phyloP scores from a whole-genome alignment of 2,888 invertebrate genomes.

The Lymantria monacha region DNA sequence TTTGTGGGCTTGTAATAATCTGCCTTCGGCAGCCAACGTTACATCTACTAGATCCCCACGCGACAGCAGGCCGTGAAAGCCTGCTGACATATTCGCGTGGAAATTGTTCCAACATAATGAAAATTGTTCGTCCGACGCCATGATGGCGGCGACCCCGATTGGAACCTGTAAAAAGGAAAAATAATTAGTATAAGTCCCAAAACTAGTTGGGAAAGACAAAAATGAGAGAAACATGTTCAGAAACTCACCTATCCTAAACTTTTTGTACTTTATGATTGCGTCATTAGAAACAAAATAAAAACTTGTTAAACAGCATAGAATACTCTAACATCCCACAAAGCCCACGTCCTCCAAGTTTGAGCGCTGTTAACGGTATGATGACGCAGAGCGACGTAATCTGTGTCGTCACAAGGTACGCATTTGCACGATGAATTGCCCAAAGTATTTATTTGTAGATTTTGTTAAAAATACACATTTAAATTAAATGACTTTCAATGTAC shows the following conservation, averaged over 20 bases:
- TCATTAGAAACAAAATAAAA: conserved; percentile 71
- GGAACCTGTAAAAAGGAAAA: conserved; percentile 53
- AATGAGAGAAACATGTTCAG: neutral
- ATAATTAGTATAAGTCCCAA: neutral
- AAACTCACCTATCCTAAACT: conserved; percentile 69
- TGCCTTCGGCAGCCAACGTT: conserved; percentile 87
- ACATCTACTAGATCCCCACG: conserved; percentile 87
- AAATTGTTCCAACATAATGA: conserved; percentile 90
- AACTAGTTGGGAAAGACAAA: neutral
- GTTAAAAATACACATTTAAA: neutral
- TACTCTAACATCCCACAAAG: conserved; percentile 62
- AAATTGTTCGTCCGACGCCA: conserved; percentile 88
- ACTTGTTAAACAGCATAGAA: conserved; percentile 54
- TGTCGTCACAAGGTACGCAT: conserved; percentile 62
- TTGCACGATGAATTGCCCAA: conserved; percentile 47
- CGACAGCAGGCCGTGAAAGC: conserved; percentile 87
- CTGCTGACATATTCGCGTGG: conserved; percentile 87
- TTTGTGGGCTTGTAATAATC: conserved; percentile 87
- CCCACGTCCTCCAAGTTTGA: conserved; percentile 74
- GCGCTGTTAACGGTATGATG: conserved; percentile 70
- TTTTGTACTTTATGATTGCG: conserved; percentile 75
- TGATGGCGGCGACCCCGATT: conserved; percentile 76
- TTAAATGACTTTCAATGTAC: neutral
- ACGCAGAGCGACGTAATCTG: conserved; percentile 68
- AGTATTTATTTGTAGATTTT: conserved; percentile 24